Evolutionary conservation across 2,113 vertebrate genomes (phyloP).

Genomic region (Brienomyrus brachyistius): DNA sequence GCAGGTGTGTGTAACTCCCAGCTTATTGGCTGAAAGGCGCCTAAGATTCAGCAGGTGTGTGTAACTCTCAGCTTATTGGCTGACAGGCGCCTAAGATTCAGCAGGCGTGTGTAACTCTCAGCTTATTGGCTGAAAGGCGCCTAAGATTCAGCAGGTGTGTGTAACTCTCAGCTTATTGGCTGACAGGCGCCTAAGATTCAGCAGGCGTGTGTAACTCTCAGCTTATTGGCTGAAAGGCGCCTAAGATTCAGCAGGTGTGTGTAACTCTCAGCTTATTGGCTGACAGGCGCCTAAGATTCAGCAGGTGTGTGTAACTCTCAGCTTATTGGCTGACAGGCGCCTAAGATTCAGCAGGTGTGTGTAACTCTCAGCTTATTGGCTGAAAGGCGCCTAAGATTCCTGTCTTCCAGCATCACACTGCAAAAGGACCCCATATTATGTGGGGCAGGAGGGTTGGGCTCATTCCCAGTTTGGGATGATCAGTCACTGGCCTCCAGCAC

Average conservation of each 20-base stretch:
- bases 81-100: neutral
- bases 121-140: neutral
- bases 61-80: too few relatives aligned
- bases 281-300: neutral
- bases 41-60: conserved; percentile 21
- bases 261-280: neutral
- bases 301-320: conserved; percentile 29
- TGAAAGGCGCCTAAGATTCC: neutral
- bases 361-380: neutral
- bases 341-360: conserved; percentile 21
- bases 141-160: conserved; percentile 21
- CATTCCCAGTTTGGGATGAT: neutral
- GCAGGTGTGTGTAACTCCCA: conserved; percentile 29
- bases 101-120: conserved; percentile 29
- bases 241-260: conserved; percentile 21
- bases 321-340: neutral
- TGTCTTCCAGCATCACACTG: neutral
- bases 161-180: neutral
- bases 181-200: neutral
- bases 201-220: conserved; percentile 29
- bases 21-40: neutral
- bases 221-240: neutral
- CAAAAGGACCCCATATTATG: neutral
- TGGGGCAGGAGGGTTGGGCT: neutral
- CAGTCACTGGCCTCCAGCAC: neutral